Conservation (phyloP, 2,888 invertebrate species). For the Tachina lurida region DNA sequence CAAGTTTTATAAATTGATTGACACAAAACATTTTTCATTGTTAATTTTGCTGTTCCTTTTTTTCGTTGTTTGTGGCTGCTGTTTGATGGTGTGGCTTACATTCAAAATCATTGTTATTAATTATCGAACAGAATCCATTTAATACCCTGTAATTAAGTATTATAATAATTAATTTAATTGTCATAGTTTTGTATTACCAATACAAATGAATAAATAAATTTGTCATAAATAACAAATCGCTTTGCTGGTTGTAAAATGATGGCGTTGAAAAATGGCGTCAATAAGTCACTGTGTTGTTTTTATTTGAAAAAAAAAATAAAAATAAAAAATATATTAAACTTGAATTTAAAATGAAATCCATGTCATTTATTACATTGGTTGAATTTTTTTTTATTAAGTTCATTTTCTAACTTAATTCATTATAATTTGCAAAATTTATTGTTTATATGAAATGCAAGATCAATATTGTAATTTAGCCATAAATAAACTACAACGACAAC, state of each 20-base stretch:
- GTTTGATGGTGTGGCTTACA: slow-evolving; percentile 49
- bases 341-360: slow-evolving; percentile 55
- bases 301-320: slow-evolving; percentile 5
- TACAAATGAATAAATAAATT: slow-evolving; percentile 58
- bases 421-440: slow-evolving; percentile 56
- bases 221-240: slow-evolving; percentile 69
- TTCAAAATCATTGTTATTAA: slow-evolving; percentile 62
- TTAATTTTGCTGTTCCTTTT: slow-evolving; percentile 20
- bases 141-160: slow-evolving; percentile 64
- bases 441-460: slow-evolving; percentile 50
- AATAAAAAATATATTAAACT: slow-evolving; percentile 15
- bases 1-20: slow-evolving; percentile 51
- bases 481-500: slow-evolving; percentile 37
- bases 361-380: slow-evolving; percentile 58
- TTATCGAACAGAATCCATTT: slow-evolving; percentile 65
- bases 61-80: slow-evolving; percentile 32
- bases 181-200: slow-evolving; percentile 56
- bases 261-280: slow-evolving; percentile 71
- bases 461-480: slow-evolving; percentile 56
- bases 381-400: slow-evolving; percentile 10
- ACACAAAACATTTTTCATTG: slow-evolving; percentile 49
- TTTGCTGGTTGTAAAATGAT: slow-evolving; percentile 49
- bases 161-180: slow-evolving; percentile 68
- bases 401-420: slow-evolving; percentile 53
- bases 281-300: slow-evolving; percentile 65